Evolutionary conservation across 2,797 vertebrate genomes (phyloP).

Genomic region (Cossypha polioptera): DNA sequence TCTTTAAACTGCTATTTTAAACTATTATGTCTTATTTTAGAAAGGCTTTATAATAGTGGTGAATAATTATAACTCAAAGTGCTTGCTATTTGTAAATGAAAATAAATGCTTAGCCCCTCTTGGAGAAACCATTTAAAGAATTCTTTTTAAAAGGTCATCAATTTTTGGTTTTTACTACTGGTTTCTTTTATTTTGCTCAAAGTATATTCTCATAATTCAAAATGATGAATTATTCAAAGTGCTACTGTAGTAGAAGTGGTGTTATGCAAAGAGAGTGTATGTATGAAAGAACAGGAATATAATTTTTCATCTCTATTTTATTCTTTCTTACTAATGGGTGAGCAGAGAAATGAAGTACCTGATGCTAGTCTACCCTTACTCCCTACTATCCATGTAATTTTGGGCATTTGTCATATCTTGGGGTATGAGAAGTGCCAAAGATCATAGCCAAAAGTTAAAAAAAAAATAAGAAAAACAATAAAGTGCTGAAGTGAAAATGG

Average conservation of each 20-base stretch:
- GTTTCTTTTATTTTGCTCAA: neutral
- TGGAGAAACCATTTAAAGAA: conserved; percentile 7
- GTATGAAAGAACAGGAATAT: neutral
- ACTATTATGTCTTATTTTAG: conserved; percentile 50
- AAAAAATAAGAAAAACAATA: neutral
- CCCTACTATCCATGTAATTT: neutral
- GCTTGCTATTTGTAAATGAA: conserved; percentile 60
- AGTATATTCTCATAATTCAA: neutral
- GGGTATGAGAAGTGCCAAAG: neutral
- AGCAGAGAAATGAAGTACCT: neutral
- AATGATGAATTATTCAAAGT: neutral
- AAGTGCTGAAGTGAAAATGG: neutral
- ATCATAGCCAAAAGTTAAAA: neutral
- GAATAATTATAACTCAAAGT: conserved; percentile 47
- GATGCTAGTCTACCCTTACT: neutral
- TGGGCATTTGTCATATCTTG: neutral
- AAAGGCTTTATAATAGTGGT: conserved; percentile 53
- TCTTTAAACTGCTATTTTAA: conserved; percentile 36
- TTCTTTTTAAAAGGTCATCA: neutral
- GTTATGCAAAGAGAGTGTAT: neutral
- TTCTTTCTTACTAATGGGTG: neutral
- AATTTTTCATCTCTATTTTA: neutral
- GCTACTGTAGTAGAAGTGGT: neutral
- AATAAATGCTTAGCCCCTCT: conserved; percentile 42
- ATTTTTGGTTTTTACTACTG: neutral